Percentiles rank a stretch among this genome's conserved stretches.
Conservation (phyloP, 92 coral and sea anemone species). For the Porites lobata region DNA sequence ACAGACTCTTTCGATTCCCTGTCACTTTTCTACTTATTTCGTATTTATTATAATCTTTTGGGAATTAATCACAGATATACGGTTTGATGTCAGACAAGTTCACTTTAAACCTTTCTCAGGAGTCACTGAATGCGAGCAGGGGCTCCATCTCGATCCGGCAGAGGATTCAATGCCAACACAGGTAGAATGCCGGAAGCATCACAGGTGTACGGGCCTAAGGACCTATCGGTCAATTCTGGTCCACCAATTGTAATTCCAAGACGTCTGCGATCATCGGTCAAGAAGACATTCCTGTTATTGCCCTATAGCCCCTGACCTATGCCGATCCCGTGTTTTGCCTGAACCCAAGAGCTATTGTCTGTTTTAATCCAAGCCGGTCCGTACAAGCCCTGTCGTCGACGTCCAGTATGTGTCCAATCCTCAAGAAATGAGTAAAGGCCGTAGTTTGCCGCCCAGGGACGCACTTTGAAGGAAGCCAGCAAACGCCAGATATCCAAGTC, state of each 20-base stretch:
- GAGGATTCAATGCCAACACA: constrained; percentile 37
- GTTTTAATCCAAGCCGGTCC: constrained; percentile 46
- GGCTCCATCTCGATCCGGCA: constrained; percentile 33
- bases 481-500: constrained; percentile 44
- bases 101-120: too few species aligned
- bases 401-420: constrained; percentile 29
- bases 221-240: constrained; percentile 22
- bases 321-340: not conserved
- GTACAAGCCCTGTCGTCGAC: constrained; percentile 33
- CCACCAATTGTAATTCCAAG: constrained; percentile 48
- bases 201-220: constrained; percentile 39
- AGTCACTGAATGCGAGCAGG: not conserved
- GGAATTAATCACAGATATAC: too few species aligned
- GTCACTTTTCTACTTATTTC: too few species aligned
- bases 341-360: constrained; percentile 18
- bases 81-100: too few species aligned
- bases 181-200: constrained; percentile 12
- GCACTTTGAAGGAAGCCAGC: constrained; percentile 49
- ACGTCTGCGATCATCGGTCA: constrained; percentile 25
- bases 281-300: constrained; percentile 34
- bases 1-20: too few species aligned
- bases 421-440: constrained; percentile 28
- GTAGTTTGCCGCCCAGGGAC: constrained; percentile 15
- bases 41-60: too few species aligned
- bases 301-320: too few species aligned